phyloP scores from a whole-genome alignment of 2,888 invertebrate species.

The Neria commutata region DNA sequence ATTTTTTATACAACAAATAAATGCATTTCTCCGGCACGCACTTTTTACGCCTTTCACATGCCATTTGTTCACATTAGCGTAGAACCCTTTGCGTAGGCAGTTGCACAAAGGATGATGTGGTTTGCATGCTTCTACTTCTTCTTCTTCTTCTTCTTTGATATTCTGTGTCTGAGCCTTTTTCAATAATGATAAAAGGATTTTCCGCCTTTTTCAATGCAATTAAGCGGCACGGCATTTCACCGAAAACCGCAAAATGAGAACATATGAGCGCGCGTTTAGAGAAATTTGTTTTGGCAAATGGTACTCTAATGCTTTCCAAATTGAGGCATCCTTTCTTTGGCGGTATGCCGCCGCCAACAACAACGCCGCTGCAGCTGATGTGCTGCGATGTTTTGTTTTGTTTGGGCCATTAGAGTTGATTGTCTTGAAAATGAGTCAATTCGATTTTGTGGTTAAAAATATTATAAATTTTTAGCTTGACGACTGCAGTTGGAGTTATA shows the following conservation, averaged over 20 bases:
- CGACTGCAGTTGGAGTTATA: too few species aligned
- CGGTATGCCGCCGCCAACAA: too few species aligned
- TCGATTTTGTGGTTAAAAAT: not conserved
- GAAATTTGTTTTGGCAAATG: constrained; percentile 54
- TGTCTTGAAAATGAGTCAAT: not conserved
- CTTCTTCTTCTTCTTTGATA: not conserved
- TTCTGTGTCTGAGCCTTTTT: not conserved
- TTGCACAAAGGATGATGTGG: constrained; percentile 1
- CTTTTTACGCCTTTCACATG: constrained; percentile 7
- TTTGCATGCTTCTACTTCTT: not conserved
- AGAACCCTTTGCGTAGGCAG: constrained; percentile 1
- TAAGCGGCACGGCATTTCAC: constrained; percentile 21
- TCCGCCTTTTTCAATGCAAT: constrained; percentile 7
- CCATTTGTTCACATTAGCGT: constrained; percentile 1
- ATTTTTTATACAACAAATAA: not conserved
- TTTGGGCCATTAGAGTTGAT: not conserved
- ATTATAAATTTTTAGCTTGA: too few species aligned
- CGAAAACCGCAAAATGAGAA: constrained; percentile 48
- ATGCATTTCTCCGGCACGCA: constrained; percentile 2
- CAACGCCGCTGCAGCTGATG: too few species aligned
- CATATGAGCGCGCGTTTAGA: constrained; percentile 50
- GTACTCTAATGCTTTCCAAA: too few species aligned
- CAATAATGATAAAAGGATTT: constrained; percentile 7
- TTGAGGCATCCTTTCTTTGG: too few species aligned
- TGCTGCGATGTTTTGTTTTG: too few species aligned